phyloP scores from a whole-genome alignment of 2,888 invertebrate species.

The Sclerodermus sp. region DNA sequence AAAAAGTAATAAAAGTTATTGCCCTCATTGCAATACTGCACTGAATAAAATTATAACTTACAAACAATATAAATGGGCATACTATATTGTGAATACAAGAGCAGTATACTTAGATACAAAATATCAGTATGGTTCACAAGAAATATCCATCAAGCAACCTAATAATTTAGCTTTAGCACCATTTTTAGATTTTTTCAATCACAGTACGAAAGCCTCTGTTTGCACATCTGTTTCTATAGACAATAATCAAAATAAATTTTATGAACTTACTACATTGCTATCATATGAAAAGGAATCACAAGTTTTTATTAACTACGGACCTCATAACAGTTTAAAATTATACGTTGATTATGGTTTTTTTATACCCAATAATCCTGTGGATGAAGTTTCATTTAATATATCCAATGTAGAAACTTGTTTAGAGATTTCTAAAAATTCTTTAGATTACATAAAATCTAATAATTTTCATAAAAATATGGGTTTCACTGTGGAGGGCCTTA shows the following conservation, averaged over 20 bases:
- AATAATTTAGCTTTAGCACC: slow-evolving; percentile 75
- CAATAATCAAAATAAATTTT: slow-evolving; percentile 55
- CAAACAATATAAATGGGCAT: slow-evolving; percentile 74
- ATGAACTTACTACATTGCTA: slow-evolving; percentile 61
- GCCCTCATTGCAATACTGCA: slow-evolving; percentile 55
- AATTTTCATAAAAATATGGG: slow-evolving; percentile 66
- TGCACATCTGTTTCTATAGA: slow-evolving; percentile 53
- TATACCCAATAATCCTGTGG: slow-evolving; percentile 68
- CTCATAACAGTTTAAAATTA: slow-evolving; percentile 78
- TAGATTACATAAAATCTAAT: slow-evolving; percentile 67
- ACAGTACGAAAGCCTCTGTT: slow-evolving; percentile 68
- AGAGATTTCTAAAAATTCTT: slow-evolving; percentile 53
- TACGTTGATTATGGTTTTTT: slow-evolving; percentile 87
- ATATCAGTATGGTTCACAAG: slow-evolving; percentile 24
- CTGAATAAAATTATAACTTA: slow-evolving; percentile 61
- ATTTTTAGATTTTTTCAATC: slow-evolving; percentile 88
- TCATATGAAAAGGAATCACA: slow-evolving; percentile 68
- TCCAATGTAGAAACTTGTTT: slow-evolving; percentile 61
- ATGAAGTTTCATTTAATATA: slow-evolving; percentile 66
- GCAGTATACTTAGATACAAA: slow-evolving; percentile 69
- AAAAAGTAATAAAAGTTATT: slow-evolving; percentile 28
- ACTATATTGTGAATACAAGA: slow-evolving; percentile 83
- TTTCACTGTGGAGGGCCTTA: slow-evolving; percentile 66
- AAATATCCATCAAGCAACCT: slow-evolving; percentile 28
- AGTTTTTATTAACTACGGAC: slow-evolving; percentile 88